Evolutionary conservation across 2,797 vertebrate genomes (phyloP), one percentile per base, ranked within the genome.

Genomic region (Rhinoraja longicauda): DNA sequence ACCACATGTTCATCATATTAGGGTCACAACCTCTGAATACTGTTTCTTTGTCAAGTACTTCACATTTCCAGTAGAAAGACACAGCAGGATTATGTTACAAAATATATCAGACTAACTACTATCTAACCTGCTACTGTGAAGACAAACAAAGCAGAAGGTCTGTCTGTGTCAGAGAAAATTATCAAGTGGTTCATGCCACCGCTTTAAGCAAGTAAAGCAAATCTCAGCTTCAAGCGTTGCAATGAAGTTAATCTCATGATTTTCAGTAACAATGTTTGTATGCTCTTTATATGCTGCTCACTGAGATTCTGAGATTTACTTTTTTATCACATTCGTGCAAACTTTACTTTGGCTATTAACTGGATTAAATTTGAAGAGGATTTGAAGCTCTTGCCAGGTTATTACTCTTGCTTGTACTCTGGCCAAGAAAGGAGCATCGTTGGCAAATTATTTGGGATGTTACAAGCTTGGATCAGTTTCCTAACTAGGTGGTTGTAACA

Each of bases 171-270:
- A 53, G 90, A 92, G 90, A 75, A 92, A 92, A 53, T 73, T 92
- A 57, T 75, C 90, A n/a, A n/a, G 12, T 92, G 67, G 90, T 21
- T 26, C 10, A n/a, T 75, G 90, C 90, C 70, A 92, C 45, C 53
- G n/a, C 39, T 12, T 73, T 75, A 73, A 45, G 24, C 13, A 92
- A 92, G 36, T 92, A 57, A 73, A 75, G 1, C 24, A 73, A 24
- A 53, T 90, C 70, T 73, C 39, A 57, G 39, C 1, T 75, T 39
- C 7, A 92, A 53, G 4, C 13, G 8, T 36, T 75, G 5, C 24
- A 17, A 24, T 29, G 39, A 29, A n/a, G 70, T 29, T 73, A 13
- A 57, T 72, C 72, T 75, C 67, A 75, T 57, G 45, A 75, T 92
- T 75, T 75, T 13, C 70, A 26, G 21, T 73, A 73, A 73, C 21